Evolutionary conservation across 2,888 invertebrate species (phyloP), one percentile per base, ranked within the genome.

Genomic region (Resseliella maxima): DNA sequence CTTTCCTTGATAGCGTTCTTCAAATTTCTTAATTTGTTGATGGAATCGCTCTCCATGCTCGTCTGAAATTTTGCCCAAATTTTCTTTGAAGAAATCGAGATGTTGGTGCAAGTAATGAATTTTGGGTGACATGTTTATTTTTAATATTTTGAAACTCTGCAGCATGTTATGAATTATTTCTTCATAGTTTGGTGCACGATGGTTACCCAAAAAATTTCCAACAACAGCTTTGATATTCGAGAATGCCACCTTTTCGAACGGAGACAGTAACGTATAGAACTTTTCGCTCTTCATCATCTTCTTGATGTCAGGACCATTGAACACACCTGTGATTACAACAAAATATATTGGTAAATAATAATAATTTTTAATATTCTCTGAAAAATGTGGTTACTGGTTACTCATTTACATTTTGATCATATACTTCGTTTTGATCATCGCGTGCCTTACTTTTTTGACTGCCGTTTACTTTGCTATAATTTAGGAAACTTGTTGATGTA

Each of bases 1-100:
- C 86, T 87, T 88, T 88, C 88, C 88, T 87, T 88, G 88, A 86
- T 88, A 88, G 0, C 88, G 87, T 35, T 87, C 87, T 86, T 89
- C 88, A 85, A 88, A 88, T 31, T 87, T 87, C 41, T 86, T 87
- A n/a, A 88, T 87, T 83, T 88, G 88, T 86, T 88, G 88, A 86
- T 88, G 88, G 64, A 88, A 88, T 81, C 88, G 86, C 87, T 89
- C 88, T 83, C 88, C 87, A 31, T 88, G 88, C 72, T 88, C 88
- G 81, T 88, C 88, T 21, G 50, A 50, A 15, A 50, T 50, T 50
- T 50, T 50, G n/a, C n/a, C n/a, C n/a, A n/a, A n/a, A n/a, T n/a
- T n/a, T n/a, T n/a, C n/a, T n/a, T n/a, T n/a, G n/a, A n/a, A n/a
- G n/a, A n/a, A n/a, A n/a, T n/a, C n/a, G n/a, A n/a, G n/a, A n/a